phyloP scores from a whole-genome alignment of 2,888 invertebrate species.

The Epistrophella euchroma region DNA sequence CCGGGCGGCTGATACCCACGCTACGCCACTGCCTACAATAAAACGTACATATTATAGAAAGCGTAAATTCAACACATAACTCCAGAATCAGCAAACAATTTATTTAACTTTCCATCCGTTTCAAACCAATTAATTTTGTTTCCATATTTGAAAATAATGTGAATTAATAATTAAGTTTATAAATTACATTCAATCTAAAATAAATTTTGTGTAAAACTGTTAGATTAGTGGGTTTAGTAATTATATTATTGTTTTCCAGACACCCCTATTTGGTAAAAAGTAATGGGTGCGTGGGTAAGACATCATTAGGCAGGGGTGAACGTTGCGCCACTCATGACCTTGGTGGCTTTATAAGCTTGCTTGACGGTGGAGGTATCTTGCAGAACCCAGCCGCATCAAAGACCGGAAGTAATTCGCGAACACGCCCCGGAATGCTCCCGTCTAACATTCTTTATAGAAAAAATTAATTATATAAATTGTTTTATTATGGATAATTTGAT shows the following conservation, averaged over 20 bases:
- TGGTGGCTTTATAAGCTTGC: conserved; percentile 89
- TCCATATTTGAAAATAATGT: conserved; percentile 58
- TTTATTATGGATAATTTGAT: conserved; percentile 18
- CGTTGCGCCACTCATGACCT: conserved; percentile 78
- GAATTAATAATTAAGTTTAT: conserved; percentile 48
- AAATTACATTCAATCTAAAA: conserved; percentile 65
- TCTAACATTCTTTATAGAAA: conserved; percentile 86
- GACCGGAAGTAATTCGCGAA: conserved; percentile 90
- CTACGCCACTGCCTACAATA: too few species aligned
- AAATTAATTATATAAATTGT: conserved; percentile 29
- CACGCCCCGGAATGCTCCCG: conserved; percentile 88
- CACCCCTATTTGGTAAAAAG: conserved; percentile 66
- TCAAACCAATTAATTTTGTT: conserved; percentile 65
- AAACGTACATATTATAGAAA: neutral
- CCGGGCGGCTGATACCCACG: too few species aligned
- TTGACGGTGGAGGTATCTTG: conserved; percentile 92
- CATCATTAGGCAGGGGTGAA: conserved; percentile 30
- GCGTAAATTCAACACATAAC: neutral
- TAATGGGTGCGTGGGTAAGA: conserved; percentile 65
- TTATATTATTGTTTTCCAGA: conserved; percentile 33
- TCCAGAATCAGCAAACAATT: conserved; percentile 18
- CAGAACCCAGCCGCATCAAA: conserved; percentile 94
- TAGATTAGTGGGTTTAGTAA: conserved; percentile 64
- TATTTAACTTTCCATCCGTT: conserved; percentile 47
- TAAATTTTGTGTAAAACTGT: conserved; percentile 60